Evolutionary conservation across 2,113 vertebrate genomes (phyloP), one percentile per base, ranked within the genome.

Genomic region (Malurus melanocephalus): DNA sequence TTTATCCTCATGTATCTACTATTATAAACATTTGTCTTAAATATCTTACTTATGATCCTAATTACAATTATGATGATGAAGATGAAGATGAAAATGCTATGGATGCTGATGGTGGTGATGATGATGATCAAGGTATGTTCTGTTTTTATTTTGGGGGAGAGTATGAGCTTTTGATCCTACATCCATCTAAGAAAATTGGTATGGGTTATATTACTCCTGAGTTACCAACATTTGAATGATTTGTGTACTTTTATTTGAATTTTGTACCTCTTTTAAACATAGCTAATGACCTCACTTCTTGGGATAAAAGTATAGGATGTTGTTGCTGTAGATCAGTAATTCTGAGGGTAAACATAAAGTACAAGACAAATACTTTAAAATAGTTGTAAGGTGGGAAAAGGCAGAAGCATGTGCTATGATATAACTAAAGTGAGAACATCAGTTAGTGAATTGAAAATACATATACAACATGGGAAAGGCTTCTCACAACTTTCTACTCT

Each of bases 61-160:
- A 99, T 97, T 99, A 99, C 90, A 99, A 99, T 98, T 99, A 99
- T 43, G 99, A 99, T 85, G 99, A 99, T 62, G 99, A 99, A 94
- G 99, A 99, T 77, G 99, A 99, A 96, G 99, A 99, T 87, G 99
- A 99, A 96, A 99, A 99, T 90, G 98, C 99, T 55, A 99, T 99
- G 99, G 99, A 99, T 93, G 99, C 99, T 12, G 99, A 99, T 91
- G 99, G 99, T 65, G 98, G 97, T 59, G 99, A 99, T 72, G 99
- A 99, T 92, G 99, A 99, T 91, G 99, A 99, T 95, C 99, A 99
- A 98, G 99, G 99, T 99, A 97, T 61, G 20, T 61, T 82, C 11
- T 65, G 3, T 27, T 77, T 78, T 66, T 45, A 24, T 2, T 49
- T 53, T 64, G 11, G 18, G 52, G 46, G n/a, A 46, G 19, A 45